Percentiles rank a stretch among this genome's conserved stretches.
Conservation (phyloP, 1,140 invertebrate genomes). For the Bombus polaris region DNA sequence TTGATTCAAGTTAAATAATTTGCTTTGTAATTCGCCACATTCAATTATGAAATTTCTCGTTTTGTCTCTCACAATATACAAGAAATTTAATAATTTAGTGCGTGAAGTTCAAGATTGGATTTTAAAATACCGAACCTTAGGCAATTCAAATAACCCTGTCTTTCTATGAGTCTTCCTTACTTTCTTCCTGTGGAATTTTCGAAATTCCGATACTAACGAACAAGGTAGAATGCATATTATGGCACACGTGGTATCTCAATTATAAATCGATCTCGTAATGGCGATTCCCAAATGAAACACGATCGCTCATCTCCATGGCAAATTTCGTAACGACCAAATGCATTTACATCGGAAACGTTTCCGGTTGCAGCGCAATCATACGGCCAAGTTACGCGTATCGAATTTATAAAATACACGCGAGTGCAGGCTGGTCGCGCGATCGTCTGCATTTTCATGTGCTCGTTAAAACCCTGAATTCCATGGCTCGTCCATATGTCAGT, state of each 20-base stretch:
- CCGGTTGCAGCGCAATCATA: background rate
- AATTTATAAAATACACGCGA: conserved; percentile 40
- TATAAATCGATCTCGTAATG: conserved; percentile 31
- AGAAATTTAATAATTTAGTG: too few relatives aligned
- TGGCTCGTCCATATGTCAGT: conserved; percentile 16
- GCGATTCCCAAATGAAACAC: conserved; percentile 20
- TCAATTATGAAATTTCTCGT: too few relatives aligned
- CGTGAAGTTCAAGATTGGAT: too few relatives aligned
- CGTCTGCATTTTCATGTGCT: background rate
- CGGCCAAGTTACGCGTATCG: conserved; percentile 26
- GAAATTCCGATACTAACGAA: background rate
- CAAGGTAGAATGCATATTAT: background rate
- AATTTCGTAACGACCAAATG: conserved; percentile 41
- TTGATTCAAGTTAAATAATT: too few relatives aligned
- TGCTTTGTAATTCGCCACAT: background rate
- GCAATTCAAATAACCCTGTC: too few relatives aligned
- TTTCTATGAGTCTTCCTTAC: accelerated
- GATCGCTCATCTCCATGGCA: background rate
- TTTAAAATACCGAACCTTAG: too few relatives aligned
- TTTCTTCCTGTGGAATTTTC: background rate
- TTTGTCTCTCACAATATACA: too few relatives aligned
- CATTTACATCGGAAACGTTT: conserved; percentile 30
- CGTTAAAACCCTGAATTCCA: background rate
- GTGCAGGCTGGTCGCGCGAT: background rate
- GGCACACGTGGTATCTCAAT: conserved; percentile 23